Conservation (phyloP, 1,140 invertebrate species). For the Drosophila kurseongensis region DNA sequence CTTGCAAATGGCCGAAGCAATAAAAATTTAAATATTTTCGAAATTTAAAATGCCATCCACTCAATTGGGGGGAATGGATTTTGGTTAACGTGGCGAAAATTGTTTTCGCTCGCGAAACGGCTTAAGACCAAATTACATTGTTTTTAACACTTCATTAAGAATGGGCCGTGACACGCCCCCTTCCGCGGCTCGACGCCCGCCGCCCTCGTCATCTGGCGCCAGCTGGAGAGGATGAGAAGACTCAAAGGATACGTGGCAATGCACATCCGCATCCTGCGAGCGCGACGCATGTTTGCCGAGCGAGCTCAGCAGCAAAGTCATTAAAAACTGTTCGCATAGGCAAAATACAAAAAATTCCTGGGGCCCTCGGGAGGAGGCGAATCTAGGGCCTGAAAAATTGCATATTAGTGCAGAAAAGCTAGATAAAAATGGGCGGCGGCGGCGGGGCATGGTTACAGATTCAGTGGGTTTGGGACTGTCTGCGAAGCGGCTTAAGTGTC, state of each 20-base stretch:
- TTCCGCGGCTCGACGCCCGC: background rate
- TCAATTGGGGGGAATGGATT: conserved; percentile 26
- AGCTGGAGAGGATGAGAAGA: conserved; percentile 47
- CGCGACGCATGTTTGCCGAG: conserved; percentile 72
- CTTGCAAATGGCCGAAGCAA: conserved; percentile 66
- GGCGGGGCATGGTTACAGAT: background rate
- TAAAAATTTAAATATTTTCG: conserved; percentile 81
- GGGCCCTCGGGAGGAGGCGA: conserved; percentile 7
- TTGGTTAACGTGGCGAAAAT: conserved; percentile 45
- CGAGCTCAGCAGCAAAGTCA: conserved; percentile 78
- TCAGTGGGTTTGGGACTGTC: conserved; percentile 45
- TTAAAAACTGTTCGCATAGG: conserved; percentile 81
- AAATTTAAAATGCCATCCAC: conserved; percentile 69
- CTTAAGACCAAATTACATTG: conserved; percentile 80
- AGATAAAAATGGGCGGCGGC: conserved; percentile 36
- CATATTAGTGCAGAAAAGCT: conserved; percentile 80
- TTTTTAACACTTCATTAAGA: conserved; percentile 82
- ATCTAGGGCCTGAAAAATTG: conserved; percentile 64
- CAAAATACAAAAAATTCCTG: conserved; percentile 61
- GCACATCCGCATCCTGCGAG: conserved; percentile 65
- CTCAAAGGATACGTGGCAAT: conserved; percentile 64
- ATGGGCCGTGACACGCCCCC: conserved; percentile 26
- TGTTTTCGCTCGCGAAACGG: conserved; percentile 52
- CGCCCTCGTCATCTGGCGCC: conserved; percentile 12
- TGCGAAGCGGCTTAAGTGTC: conserved; percentile 79